phyloP scores from a whole-genome alignment of 2,113 vertebrate species.

The Rhodinocichla rosea region DNA sequence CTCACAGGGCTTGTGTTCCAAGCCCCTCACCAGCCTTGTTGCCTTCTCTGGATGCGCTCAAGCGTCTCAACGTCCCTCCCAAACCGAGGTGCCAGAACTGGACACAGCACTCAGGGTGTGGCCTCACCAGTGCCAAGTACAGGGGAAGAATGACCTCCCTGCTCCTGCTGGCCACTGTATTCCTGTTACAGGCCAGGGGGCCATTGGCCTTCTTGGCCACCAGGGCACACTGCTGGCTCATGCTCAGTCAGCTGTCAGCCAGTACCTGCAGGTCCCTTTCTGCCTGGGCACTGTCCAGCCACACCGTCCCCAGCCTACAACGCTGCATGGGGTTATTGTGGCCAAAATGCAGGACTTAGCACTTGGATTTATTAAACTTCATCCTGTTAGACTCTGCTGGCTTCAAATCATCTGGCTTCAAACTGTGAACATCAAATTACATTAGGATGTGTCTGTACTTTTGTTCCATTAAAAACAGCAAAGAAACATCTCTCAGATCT shows the following conservation, averaged over 20 bases:
- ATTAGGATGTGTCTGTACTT: background rate
- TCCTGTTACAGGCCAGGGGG: background rate
- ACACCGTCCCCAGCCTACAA: background rate
- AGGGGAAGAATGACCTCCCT: background rate
- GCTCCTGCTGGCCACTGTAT: background rate
- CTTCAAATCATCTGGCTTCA: background rate
- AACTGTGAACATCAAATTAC: background rate
- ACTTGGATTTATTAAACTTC: background rate
- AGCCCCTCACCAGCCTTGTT: background rate
- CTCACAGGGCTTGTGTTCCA: background rate
- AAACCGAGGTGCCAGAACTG: background rate
- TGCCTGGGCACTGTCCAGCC: background rate
- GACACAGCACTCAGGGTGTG: background rate
- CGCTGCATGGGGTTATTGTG: background rate
- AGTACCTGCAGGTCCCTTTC: background rate
- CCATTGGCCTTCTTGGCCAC: background rate
- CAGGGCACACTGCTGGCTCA: background rate
- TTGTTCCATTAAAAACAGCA: background rate
- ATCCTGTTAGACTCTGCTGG: background rate
- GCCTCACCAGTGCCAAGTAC: rapidly evolving
- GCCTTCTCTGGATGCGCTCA: rapidly evolving
- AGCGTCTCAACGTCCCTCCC: rapidly evolving
- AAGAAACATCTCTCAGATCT: background rate
- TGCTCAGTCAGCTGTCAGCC: background rate
- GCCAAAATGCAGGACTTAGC: background rate